A percentile compares a stretch with the other conserved stretches of the same genome.
Evolutionary conservation across 2,113 vertebrate species (phyloP).

Genomic region (Corythornis cristatus): DNA sequence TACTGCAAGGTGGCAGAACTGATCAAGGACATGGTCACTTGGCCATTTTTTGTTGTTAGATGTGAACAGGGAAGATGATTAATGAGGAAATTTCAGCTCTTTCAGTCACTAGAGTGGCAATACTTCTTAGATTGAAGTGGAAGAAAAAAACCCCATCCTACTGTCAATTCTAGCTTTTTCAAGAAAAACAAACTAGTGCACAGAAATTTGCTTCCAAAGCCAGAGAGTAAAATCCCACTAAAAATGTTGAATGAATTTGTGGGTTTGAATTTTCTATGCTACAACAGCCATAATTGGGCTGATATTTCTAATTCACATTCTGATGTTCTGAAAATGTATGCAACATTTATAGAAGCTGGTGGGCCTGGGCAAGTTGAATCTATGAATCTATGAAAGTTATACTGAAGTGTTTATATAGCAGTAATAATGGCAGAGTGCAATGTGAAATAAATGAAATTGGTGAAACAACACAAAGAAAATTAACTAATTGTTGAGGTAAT

Average conservation of each 20-base stretch:
- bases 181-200: neutral
- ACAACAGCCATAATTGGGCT: neutral
- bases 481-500: neutral
- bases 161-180: neutral
- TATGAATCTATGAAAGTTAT: no score
- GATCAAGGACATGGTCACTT: neutral
- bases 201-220: neutral
- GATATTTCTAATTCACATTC: neutral
- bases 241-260: neutral
- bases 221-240: neutral
- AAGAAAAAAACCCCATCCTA: neutral
- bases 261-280: neutral
- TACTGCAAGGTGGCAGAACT: neutral
- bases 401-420: rapidly evolving
- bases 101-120: neutral
- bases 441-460: neutral
- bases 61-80: neutral
- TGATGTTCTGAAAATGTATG: neutral
- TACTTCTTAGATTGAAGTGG: neutral
- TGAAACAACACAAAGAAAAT: neutral
- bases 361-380: neutral
- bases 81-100: neutral
- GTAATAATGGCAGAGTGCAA: neutral
- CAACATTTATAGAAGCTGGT: neutral
- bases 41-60: neutral